A percentile compares a stretch with the other conserved stretches of the same genome.
Evolutionary conservation across 2,888 invertebrate genomes (phyloP).

Genomic region (Drosophila algonquin): DNA sequence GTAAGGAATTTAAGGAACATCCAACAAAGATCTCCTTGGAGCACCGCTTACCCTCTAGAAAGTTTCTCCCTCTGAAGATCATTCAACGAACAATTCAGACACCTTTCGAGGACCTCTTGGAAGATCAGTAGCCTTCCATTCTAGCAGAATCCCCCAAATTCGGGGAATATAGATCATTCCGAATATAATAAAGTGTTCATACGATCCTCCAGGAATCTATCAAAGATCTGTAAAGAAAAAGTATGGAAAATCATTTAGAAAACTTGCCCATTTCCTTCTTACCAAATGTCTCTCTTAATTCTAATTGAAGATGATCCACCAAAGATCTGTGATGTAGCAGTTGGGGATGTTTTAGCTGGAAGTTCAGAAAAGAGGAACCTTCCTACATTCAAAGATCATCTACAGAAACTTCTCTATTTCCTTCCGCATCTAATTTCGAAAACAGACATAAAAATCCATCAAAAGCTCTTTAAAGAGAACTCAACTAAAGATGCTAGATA

Average conservation of each 20-base stretch:
- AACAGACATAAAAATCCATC: not conserved
- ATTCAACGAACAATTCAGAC: not conserved
- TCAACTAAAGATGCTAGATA: constrained; percentile 10
- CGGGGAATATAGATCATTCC: no score
- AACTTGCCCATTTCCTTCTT: no score
- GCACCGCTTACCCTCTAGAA: no score
- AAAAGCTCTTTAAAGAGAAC: not conserved
- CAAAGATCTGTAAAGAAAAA: no score
- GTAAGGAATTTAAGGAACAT: no score
- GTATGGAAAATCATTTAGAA: no score
- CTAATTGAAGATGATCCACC: not conserved
- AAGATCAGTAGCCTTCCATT: not conserved
- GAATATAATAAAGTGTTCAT: no score
- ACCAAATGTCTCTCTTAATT: no score
- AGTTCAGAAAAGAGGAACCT: not conserved
- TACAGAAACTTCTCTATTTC: not conserved
- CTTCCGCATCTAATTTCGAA: not conserved
- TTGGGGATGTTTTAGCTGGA: not conserved
- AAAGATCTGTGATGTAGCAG: not conserved
- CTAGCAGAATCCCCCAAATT: no score
- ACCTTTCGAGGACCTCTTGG: not conserved
- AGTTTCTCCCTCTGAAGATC: not conserved
- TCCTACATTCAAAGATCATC: not conserved
- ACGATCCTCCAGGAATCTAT: no score
- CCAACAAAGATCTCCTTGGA: no score